Conservation (phyloP, 2,888 invertebrate genomes). For the Cecidostiba fungosa region DNA sequence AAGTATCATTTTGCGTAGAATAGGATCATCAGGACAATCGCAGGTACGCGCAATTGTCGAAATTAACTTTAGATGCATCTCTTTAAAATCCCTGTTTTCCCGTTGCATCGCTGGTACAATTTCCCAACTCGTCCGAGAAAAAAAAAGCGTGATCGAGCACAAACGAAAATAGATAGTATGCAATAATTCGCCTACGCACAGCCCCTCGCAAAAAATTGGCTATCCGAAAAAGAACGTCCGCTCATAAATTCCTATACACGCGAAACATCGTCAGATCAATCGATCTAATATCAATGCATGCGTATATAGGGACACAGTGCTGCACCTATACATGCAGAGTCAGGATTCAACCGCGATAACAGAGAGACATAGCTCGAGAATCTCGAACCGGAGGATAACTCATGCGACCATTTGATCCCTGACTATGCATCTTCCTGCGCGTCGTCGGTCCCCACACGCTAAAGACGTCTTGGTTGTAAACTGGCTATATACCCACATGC, state of each 20-base stretch:
- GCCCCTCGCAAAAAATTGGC: neutral
- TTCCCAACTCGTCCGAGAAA: neutral
- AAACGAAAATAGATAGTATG: neutral
- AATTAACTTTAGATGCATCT: too few relatives aligned
- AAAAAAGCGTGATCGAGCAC: neutral
- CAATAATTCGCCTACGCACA: neutral
- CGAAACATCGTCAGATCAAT: slow-evolving; percentile 29
- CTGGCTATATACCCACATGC: neutral
- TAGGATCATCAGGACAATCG: too few relatives aligned
- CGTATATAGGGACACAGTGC: neutral
- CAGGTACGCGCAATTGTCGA: too few relatives aligned
- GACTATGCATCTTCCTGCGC: slow-evolving; percentile 46
- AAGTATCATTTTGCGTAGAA: too few relatives aligned
- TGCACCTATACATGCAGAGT: neutral
- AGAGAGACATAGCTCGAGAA: neutral
- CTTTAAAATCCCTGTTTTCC: too few relatives aligned
- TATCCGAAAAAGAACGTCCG: neutral
- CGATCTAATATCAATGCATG: neutral
- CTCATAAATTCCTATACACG: slow-evolving; percentile 28
- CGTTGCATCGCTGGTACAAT: too few relatives aligned
- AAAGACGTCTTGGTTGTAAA: slow-evolving; percentile 30
- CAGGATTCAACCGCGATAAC: neutral
- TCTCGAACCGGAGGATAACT: slow-evolving; percentile 28
- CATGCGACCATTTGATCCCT: slow-evolving; percentile 39
- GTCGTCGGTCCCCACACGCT: neutral